Base-by-base conservation (phyloP, 1,140 invertebrate genomes). In the Sinella curviseta region DNA sequence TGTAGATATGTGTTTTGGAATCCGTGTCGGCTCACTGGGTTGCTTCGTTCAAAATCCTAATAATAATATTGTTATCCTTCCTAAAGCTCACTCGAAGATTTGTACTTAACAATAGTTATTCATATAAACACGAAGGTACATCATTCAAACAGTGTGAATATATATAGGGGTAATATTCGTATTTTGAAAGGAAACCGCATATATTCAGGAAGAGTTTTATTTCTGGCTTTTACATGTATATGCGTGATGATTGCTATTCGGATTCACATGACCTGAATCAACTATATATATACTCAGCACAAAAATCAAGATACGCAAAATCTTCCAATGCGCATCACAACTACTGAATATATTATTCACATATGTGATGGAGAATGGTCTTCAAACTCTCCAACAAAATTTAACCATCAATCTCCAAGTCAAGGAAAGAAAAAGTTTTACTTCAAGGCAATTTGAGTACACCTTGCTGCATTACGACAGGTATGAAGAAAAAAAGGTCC, bases 181-280 rank as follows among this genome's bases (percentile, higher is more conserved):
- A 48, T 60, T 60, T 60, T 60, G 57, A 70, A 70, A 33, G 65
- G 24, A 70, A 70, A 70, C 65, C 65, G 31, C 65, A 70, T 70
- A 33, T 33, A 3, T 31, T 70, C 26, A 70, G 65, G 65, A 70
- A 70, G 65, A 30, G n/a, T 3, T 70, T 70, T 70, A 70, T 70
- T 30, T 24, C n/a, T 70, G 65, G 65, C 30, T 70, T 24, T n/a
- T n/a, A n/a, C n/a, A n/a, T 65, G 39, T 65, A 26, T 26, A n/a
- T 4, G 8, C 24, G 16, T 33, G 8, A 70, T 33, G n/a, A n/a
- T n/a, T n/a, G n/a, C n/a, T n/a, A n/a, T 70, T 30, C 4, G 65
- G 24, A 31, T 70, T 70, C 65, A 8, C 65, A 70, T 70, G 65
- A 70, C 65, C 65, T 70, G 65, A 70, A 31, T 70, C 65, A 70